These are phyloP conservation scores for Nyleta sp. DNA, from an alignment of 2,888 invertebrate genomes.

Conservation along the genomic window DNA sequence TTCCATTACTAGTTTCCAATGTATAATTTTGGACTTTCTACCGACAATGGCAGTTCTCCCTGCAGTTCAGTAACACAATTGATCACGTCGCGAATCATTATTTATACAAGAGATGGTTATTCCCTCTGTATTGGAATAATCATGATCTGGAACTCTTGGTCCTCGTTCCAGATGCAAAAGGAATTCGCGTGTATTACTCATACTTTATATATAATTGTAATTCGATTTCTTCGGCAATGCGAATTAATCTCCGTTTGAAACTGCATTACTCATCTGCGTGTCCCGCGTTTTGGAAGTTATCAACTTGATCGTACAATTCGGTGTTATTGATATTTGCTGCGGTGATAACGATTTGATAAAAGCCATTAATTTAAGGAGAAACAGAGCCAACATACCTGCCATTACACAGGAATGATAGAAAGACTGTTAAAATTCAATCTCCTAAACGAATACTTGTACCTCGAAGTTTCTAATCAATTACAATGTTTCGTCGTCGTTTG, in stretches of 20 bases:
- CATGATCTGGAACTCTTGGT: slow-evolving; percentile 50
- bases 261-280: slow-evolving; percentile 11
- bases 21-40: slow-evolving; percentile 79
- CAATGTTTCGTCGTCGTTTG: slow-evolving; percentile 33
- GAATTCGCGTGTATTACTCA: slow-evolving; percentile 26
- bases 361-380: slow-evolving; percentile 22
- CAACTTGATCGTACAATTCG: neutral
- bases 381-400: neutral
- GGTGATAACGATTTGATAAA: slow-evolving; percentile 25
- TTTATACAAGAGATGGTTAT: slow-evolving; percentile 65
- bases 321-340: slow-evolving; percentile 32
- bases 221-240: slow-evolving; percentile 45
- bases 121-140: slow-evolving; percentile 61
- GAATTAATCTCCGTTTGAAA: slow-evolving; percentile 35
- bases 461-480: slow-evolving; percentile 40
- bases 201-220: slow-evolving; percentile 48
- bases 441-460: slow-evolving; percentile 21
- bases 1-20: slow-evolving; percentile 76
- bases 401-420: slow-evolving; percentile 20
- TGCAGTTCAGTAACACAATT: slow-evolving; percentile 77
- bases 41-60: slow-evolving; percentile 76
- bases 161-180: slow-evolving; percentile 20
- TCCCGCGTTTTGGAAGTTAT: slow-evolving; percentile 4
- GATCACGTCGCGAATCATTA: slow-evolving; percentile 72
- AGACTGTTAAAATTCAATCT: slow-evolving; percentile 21